Conservation (phyloP, 2,888 invertebrate species). For the Dione vanillae region DNA sequence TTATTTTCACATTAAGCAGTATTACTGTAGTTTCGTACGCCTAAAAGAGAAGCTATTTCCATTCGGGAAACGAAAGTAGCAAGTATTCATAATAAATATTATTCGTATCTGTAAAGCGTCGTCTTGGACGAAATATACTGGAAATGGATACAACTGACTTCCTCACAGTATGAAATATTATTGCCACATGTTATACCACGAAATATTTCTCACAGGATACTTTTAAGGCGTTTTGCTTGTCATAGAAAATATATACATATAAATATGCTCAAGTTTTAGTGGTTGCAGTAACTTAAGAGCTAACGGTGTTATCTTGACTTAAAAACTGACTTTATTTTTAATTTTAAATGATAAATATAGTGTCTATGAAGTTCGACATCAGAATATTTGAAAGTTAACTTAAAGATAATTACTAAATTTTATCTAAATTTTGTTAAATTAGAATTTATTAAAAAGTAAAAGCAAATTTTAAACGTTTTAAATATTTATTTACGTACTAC, state of each 20-base stretch:
- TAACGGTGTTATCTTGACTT: no score
- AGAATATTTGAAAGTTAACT: no score
- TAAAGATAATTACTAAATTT: no score
- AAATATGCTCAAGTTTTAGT: neutral
- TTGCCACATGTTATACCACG: conserved; percentile 45
- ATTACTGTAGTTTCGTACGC: conserved; percentile 25
- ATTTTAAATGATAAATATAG: no score
- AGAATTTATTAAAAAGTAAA: no score
- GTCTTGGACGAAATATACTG: conserved; percentile 41
- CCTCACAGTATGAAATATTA: conserved; percentile 47
- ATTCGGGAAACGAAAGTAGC: conserved; percentile 30
- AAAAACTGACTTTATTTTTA: no score
- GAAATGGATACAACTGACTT: conserved; percentile 42
- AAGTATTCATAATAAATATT: conserved; percentile 42
- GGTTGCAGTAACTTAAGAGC: no score
- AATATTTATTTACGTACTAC: no score
- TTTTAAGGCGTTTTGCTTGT: conserved; percentile 30
- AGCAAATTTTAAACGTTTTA: no score
- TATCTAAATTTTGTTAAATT: no score
- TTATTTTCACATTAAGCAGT: conserved; percentile 19
- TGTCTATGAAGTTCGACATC: no score
- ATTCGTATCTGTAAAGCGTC: conserved; percentile 33
- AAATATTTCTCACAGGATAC: conserved; percentile 44
- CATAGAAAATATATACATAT: conserved; percentile 1
- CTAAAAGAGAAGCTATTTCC: conserved; percentile 12